These are phyloP conservation scores for Amyelois transitella DNA, from an alignment of 1,140 invertebrate species.

Conservation along the genomic window DNA sequence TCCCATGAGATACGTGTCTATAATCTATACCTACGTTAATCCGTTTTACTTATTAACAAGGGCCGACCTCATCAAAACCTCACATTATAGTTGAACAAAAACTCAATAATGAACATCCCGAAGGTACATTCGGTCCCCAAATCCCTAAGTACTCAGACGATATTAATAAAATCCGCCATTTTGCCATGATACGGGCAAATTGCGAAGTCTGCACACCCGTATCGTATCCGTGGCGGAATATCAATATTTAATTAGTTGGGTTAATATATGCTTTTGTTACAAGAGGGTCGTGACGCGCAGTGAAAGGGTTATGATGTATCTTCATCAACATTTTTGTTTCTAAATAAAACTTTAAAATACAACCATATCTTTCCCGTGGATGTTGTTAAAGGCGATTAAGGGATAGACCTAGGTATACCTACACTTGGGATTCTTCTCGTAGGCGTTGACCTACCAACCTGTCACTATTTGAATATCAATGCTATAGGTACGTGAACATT, in stretches of 20 bases:
- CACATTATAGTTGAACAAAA: neutral
- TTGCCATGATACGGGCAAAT: slow-evolving; percentile 13
- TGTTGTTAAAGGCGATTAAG: too few relatives aligned
- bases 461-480: too few relatives aligned
- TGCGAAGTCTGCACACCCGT: slow-evolving; percentile 31
- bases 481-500: too few relatives aligned
- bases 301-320: slow-evolving; percentile 14
- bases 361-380: too few relatives aligned
- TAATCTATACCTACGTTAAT: neutral
- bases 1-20: too few relatives aligned
- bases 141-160: slow-evolving; percentile 9
- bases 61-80: neutral
- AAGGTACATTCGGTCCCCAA: slow-evolving; percentile 1
- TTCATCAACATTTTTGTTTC: neutral
- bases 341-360: too few relatives aligned
- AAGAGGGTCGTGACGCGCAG: slow-evolving; percentile 9
- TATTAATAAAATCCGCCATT: slow-evolving; percentile 25
- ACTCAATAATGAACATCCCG: neutral
- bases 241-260: slow-evolving; percentile 47
- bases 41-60: neutral
- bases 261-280: slow-evolving; percentile 29
- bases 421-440: too few relatives aligned
- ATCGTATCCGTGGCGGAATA: slow-evolving; percentile 45
- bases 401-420: too few relatives aligned
- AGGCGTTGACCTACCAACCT: too few relatives aligned